A percentile compares a stretch with the other conserved stretches of the same genome.
Conservation (phyloP, 2,888 invertebrate species). For the Cheilosia grossa region DNA sequence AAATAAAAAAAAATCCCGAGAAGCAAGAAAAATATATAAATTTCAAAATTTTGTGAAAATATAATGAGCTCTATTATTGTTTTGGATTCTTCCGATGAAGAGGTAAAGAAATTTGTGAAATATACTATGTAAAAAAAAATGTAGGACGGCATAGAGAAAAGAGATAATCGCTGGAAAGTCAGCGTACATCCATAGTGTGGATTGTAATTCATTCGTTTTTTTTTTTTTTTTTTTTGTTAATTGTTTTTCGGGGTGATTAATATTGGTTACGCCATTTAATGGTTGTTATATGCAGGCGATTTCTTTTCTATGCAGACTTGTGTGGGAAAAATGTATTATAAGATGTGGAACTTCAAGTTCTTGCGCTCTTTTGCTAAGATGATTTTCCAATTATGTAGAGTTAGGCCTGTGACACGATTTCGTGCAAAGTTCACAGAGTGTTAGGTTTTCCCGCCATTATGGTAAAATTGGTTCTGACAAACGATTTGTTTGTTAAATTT, state of each 20-base stretch:
- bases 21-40: neutral
- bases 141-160: slow-evolving; percentile 55
- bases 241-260: slow-evolving; percentile 65
- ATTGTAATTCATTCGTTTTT: slow-evolving; percentile 49
- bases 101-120: slow-evolving; percentile 79
- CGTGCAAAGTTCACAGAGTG: slow-evolving; percentile 24
- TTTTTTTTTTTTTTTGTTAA: slow-evolving; percentile 15
- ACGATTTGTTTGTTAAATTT: neutral
- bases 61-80: slow-evolving; percentile 81
- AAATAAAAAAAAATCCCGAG: neutral
- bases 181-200: slow-evolving; percentile 56
- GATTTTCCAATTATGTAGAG: neutral
- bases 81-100: slow-evolving; percentile 83
- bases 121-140: slow-evolving; percentile 62
- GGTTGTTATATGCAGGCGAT: slow-evolving; percentile 9
- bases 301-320: neutral
- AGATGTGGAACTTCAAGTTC: slow-evolving; percentile 7
- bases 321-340: neutral
- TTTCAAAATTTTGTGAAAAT: slow-evolving; percentile 9
- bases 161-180: slow-evolving; percentile 62
- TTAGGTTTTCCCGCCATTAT: slow-evolving; percentile 70
- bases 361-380: neutral
- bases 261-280: slow-evolving; percentile 73
- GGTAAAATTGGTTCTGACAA: slow-evolving; percentile 41
- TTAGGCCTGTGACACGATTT: slow-evolving; percentile 25